Evolutionary conservation across 2,888 invertebrate species (phyloP).

Genomic region (Lysandra coridon): DNA sequence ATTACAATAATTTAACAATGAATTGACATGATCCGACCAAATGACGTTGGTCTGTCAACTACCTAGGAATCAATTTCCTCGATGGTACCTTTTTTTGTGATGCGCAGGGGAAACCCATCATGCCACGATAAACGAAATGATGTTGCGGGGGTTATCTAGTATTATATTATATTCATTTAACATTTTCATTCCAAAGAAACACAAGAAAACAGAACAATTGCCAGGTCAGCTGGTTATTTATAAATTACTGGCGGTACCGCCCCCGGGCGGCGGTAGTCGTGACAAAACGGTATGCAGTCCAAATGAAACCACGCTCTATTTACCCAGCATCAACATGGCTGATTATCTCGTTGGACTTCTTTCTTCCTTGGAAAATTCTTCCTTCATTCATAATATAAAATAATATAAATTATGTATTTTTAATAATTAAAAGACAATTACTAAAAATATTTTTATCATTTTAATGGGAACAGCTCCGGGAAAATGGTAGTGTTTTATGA

Average conservation of each 20-base stretch:
- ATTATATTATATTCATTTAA: background rate
- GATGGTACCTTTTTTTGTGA: no score
- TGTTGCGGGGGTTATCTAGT: background rate
- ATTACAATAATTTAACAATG: no score
- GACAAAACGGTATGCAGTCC: background rate
- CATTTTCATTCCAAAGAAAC: background rate
- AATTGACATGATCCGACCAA: no score
- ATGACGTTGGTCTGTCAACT: no score
- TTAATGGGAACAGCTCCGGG: background rate
- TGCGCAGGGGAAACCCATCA: no score
- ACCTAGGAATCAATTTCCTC: no score
- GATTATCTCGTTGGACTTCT: conserved; percentile 7
- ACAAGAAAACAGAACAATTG: background rate
- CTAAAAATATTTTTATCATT: background rate
- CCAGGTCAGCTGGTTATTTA: conserved; percentile 3
- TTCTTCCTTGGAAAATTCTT: background rate
- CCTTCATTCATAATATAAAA: background rate
- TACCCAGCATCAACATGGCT: background rate
- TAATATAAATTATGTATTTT: background rate
- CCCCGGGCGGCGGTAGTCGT: background rate
- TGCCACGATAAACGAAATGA: no score
- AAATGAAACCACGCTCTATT: conserved; percentile 16
- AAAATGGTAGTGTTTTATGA: background rate
- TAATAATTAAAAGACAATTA: background rate
- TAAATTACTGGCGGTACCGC: background rate